phyloP scores from a whole-genome alignment of 2,113 vertebrate genomes.

The Grammomys dolichurus region DNA sequence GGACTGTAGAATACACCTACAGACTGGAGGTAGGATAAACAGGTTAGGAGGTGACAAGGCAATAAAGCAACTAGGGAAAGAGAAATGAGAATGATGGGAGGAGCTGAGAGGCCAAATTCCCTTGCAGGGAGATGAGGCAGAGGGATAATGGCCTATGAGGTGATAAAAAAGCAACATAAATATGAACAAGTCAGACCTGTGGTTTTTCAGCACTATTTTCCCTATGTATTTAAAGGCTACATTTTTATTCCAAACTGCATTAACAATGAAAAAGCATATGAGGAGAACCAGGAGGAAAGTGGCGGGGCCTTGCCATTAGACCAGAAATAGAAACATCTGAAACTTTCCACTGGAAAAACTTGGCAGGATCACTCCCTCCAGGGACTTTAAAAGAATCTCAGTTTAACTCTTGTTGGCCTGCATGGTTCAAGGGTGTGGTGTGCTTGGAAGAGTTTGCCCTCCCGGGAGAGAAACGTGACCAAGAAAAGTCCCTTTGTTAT shows the following conservation, averaged over 20 bases:
- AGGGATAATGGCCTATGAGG: background rate
- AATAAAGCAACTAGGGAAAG: background rate
- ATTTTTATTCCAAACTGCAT: constrained; percentile 55
- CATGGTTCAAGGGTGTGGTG: constrained; percentile 58
- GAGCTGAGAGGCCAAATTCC: background rate
- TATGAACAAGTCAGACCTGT: constrained; percentile 24
- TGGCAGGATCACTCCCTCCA: constrained; percentile 67
- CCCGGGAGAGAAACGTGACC: constrained; percentile 63
- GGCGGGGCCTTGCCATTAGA: constrained; percentile 52
- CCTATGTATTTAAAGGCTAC: background rate
- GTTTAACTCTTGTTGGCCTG: constrained; percentile 75
- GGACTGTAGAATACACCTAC: background rate
- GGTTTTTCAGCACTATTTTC: background rate
- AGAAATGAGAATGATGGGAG: background rate
- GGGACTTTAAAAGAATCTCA: constrained; percentile 72
- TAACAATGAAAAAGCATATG: constrained; percentile 34
- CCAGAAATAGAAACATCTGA: constrained; percentile 77
- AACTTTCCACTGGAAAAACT: constrained; percentile 80
- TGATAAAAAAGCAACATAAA: constrained; percentile 6
- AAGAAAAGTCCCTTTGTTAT: constrained; percentile 70
- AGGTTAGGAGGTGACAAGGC: background rate
- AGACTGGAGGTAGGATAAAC: background rate
- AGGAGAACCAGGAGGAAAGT: constrained; percentile 55
- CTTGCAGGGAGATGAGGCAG: constrained; percentile 35
- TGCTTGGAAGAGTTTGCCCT: constrained; percentile 69